Evolutionary conservation across 2,888 invertebrate species (phyloP).

Genomic region (Melinaea menophilus): DNA sequence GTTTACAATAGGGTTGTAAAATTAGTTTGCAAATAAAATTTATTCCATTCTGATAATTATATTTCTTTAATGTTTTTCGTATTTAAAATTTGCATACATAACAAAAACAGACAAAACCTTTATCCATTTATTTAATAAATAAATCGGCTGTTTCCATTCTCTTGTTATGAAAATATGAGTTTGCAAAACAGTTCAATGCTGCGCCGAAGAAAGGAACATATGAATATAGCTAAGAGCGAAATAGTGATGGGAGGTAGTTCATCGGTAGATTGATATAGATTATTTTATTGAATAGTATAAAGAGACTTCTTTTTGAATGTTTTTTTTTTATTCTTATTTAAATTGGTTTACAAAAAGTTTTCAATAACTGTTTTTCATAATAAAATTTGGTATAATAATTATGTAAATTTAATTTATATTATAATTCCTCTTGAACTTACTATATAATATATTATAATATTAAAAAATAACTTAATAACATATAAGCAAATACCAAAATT

Average conservation of each 20-base stretch:
- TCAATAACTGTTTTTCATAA: too few relatives aligned
- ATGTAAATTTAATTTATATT: not conserved
- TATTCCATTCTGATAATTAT: not conserved
- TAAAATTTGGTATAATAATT: too few relatives aligned
- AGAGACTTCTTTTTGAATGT: too few relatives aligned
- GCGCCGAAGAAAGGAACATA: not conserved
- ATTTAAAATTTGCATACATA: too few relatives aligned
- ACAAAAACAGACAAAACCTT: too few relatives aligned
- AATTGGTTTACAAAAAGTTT: too few relatives aligned
- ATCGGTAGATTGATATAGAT: constrained; percentile 4
- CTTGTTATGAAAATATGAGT: constrained; percentile 26
- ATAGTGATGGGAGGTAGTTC: not conserved
- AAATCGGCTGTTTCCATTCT: constrained; percentile 22
- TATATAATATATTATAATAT: too few relatives aligned
- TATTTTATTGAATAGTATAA: constrained; percentile 14
- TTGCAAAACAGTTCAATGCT: constrained; percentile 23
- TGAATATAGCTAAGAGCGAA: constrained; percentile 3
- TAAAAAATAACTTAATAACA: too few relatives aligned
- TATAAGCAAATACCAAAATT: too few relatives aligned
- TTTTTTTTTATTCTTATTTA: too few relatives aligned
- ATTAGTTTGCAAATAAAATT: not conserved
- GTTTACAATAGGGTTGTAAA: not conserved
- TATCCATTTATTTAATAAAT: constrained; percentile 2
- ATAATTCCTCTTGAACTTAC: too few relatives aligned
- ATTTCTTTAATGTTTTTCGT: not conserved